phyloP scores from a whole-genome alignment of 2,888 invertebrate genomes.

The Osmoderma eremita region DNA sequence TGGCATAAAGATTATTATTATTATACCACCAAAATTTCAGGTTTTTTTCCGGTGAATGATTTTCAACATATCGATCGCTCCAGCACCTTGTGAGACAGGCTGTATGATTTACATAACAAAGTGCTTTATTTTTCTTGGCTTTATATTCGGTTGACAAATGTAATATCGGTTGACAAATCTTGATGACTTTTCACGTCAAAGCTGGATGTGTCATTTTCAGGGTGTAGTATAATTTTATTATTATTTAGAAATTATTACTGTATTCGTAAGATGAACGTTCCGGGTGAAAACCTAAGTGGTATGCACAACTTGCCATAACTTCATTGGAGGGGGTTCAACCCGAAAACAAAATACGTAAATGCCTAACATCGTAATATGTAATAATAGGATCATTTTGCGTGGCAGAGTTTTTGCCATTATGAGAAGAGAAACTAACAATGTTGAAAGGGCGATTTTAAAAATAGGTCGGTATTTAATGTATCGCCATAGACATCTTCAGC shows the following conservation, averaged over 20 bases:
- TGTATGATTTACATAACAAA: not conserved
- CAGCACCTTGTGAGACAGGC: not conserved
- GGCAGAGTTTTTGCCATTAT: constrained; percentile 7
- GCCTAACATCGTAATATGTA: constrained; percentile 9
- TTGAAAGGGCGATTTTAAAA: constrained; percentile 40
- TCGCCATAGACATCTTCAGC: too few relatives aligned
- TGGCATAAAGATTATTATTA: too few relatives aligned
- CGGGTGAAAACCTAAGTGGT: not conserved
- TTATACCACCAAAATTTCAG: too few relatives aligned
- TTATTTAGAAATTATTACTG: too few relatives aligned
- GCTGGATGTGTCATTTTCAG: too few relatives aligned
- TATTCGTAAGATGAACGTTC: not conserved
- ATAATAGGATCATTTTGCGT: constrained; percentile 11
- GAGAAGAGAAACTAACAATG: constrained; percentile 9
- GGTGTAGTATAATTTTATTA: too few relatives aligned
- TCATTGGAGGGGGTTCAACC: too few relatives aligned
- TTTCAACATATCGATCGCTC: too few relatives aligned
- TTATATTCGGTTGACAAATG: too few relatives aligned
- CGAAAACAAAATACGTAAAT: not conserved
- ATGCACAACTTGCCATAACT: not conserved
- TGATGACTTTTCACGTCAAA: too few relatives aligned
- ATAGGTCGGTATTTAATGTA: constrained; percentile 28
- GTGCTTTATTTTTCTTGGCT: not conserved
- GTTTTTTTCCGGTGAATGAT: too few relatives aligned
- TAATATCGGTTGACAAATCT: too few relatives aligned